Conservation (phyloP, 2,113 vertebrate species). For the Varanus salvator region DNA sequence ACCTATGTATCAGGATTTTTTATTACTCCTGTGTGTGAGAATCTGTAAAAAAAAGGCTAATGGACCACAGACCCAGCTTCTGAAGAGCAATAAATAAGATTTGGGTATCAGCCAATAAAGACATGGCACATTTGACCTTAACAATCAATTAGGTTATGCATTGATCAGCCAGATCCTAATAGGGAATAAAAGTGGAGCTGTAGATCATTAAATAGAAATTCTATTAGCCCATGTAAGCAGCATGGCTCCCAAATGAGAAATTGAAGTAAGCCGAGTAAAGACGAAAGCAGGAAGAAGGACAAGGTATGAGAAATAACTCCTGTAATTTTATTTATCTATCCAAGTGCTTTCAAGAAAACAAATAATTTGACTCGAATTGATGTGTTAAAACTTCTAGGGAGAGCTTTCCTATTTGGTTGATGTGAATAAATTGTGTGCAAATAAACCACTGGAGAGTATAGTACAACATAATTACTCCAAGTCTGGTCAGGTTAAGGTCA, state of each 20-base stretch:
- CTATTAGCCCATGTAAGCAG: slow-evolving; percentile 53
- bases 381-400: neutral
- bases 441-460: neutral
- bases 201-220: slow-evolving; percentile 64
- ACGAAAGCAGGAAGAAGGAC: slow-evolving; percentile 14
- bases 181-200: slow-evolving; percentile 61
- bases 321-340: slow-evolving; percentile 21
- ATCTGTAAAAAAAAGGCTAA: slow-evolving; percentile 12
- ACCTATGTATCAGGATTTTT: neutral
- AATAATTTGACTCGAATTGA: slow-evolving; percentile 30
- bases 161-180: slow-evolving; percentile 68
- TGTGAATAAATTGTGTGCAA: neutral
- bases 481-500: slow-evolving; percentile 16
- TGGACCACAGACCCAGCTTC: neutral
- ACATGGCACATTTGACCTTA: slow-evolving; percentile 60
- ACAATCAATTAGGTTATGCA: slow-evolving; percentile 64
- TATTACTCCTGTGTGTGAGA: slow-evolving; percentile 22
- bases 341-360: slow-evolving; percentile 11
- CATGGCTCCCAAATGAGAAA: slow-evolving; percentile 59
- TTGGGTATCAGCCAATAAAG: slow-evolving; percentile 61
- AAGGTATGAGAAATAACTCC: neutral
- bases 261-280: slow-evolving; percentile 49
- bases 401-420: slow-evolving; percentile 15
- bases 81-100: slow-evolving; percentile 52
- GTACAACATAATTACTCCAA: neutral